Evolutionary conservation across 2,797 vertebrate genomes (phyloP), one percentile per base, ranked within the genome.

Genomic region (Ibycter americanus): DNA sequence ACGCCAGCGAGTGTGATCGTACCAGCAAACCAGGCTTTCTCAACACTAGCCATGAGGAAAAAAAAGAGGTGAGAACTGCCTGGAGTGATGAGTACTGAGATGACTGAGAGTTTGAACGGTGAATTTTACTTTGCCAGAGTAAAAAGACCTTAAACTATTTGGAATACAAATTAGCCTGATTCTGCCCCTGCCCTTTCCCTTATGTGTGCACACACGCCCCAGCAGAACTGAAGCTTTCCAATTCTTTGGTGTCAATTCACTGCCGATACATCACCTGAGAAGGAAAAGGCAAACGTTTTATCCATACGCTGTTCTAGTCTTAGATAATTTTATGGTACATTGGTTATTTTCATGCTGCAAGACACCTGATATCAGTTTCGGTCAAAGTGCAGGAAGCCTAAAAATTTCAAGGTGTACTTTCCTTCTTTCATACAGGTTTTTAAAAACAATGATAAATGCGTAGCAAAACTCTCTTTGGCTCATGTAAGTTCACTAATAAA

Each of bases 401-500:
- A 51, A 83, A 92, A 94, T 88, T 67, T 85, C 38, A 95, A 87
- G 80, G 14, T 44, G 26, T 36, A 51, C 7, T 74, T 81, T 51
- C 44, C n/a, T 88, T 93, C 10, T 65, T 82, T 88, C 46, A 49
- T 51, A 44, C 4, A 90, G 34, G 32, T 87, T 90, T 92, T 61
- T 85, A 47, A 86, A 94, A 96, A 76, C 34, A 96, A 81, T 92
- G 86, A 96, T 54, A 96, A 95, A 95, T 81, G 49, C 32, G 88
- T 58, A 97, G 40, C 22, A 85, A 91, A 96, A 87, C 66, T 61
- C 51, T 96, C 63, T 96, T 82, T 92, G 94, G 86, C 61, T 97
- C 91, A 40, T 86, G 49, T 81, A 95, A 65, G 31, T 91, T 96
- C 78, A 80, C 73, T 97, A 96, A 97, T 96, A 97, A 98, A 95